phyloP scores from a whole-genome alignment of 2,797 vertebrate genomes.

The Sciaenops ocellatus region DNA sequence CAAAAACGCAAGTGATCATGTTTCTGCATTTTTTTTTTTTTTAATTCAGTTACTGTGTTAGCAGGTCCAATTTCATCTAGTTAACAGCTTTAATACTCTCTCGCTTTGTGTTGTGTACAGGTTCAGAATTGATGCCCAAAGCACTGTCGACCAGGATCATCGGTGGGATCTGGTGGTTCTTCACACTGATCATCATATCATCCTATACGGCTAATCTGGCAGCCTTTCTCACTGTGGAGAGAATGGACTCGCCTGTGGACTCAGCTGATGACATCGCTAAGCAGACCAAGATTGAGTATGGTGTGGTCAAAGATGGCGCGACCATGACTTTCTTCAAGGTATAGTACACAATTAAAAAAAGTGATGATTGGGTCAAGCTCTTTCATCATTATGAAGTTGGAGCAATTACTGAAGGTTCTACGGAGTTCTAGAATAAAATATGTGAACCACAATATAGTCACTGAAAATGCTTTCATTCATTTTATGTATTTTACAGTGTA shows the following conservation, averaged over 20 bases:
- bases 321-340: conserved; percentile 99
- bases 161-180: conserved; percentile 99
- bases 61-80: conserved; percentile 19
- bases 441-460: not conserved
- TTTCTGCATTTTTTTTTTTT: conserved; percentile 50
- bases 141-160: conserved; percentile 98
- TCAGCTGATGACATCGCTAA: conserved; percentile 98
- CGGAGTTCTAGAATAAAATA: not conserved
- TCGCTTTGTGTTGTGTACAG: conserved; percentile 78
- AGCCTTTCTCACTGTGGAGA: conserved; percentile 96
- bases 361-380: not conserved
- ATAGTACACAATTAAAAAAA: conserved; percentile 12
- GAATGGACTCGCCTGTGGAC: conserved; percentile 97
- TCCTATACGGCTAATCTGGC: conserved; percentile 98
- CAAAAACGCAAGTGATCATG: conserved; percentile 52
- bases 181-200: conserved; percentile 98
- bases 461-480: not conserved
- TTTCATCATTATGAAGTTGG: not conserved
- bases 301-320: conserved; percentile 96
- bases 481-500: not conserved
- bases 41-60: conserved; percentile 44
- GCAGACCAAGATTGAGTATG: conserved; percentile 98
- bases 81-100: conserved; percentile 33
- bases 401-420: not conserved
- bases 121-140: conserved; percentile 99